These are phyloP conservation scores for Rhaphigaster nebulosa DNA, from an alignment of 2,888 invertebrate species.

Conservation along the genomic window DNA sequence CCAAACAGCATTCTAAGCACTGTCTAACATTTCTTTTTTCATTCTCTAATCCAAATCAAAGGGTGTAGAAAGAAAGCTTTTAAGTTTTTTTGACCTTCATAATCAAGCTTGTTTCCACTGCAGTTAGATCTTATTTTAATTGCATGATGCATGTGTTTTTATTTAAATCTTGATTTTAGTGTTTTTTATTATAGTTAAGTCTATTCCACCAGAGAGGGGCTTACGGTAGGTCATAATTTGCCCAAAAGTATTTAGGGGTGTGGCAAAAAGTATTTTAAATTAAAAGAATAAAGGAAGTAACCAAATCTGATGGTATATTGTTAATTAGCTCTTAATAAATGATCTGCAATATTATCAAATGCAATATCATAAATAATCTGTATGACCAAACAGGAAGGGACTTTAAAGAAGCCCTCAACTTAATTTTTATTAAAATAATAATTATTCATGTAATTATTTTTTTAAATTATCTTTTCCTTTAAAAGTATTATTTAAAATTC, in stretches of 20 bases:
- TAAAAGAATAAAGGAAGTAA: neutral
- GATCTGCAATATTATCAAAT: neutral
- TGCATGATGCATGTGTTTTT: conserved; percentile 36
- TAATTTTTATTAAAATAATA: too few species aligned
- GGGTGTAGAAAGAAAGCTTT: neutral
- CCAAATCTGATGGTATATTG: neutral
- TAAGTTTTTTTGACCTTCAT: neutral
- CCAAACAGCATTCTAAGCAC: neutral
- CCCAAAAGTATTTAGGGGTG: neutral
- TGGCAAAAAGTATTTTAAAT: neutral
- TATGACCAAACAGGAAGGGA: neutral
- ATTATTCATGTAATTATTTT: too few species aligned
- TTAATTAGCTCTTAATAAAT: neutral
- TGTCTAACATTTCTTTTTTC: conserved; percentile 21
- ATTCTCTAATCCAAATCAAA: conserved; percentile 1
- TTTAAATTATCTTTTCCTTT: too few species aligned
- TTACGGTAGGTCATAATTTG: neutral
- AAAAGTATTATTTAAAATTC: too few species aligned
- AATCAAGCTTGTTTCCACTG: conserved; percentile 20
- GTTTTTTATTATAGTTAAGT: neutral
- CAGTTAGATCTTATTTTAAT: neutral
- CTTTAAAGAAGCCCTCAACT: neutral
- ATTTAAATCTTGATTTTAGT: neutral
- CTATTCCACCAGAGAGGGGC: neutral
- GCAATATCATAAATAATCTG: neutral